Evolutionary conservation across 1,140 invertebrate species (phyloP), one percentile per base, ranked within the genome.

Genomic region (Aphidius gifuensis): DNA sequence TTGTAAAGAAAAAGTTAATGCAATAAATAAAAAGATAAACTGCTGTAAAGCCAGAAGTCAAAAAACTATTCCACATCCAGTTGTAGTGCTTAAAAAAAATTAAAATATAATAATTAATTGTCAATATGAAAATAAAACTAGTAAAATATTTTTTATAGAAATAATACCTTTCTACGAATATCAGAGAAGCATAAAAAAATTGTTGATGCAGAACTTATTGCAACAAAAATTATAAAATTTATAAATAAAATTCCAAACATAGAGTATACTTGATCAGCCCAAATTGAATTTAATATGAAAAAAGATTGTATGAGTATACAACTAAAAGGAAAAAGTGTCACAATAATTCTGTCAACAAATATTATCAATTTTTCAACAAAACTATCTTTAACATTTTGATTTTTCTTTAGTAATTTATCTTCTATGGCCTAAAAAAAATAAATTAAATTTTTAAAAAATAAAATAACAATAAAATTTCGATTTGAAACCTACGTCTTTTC

Each of bases 261-360:
- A 84, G 99, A 99, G 79, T 99, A 99, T 81, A 96, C 97, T 83
- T 97, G 92, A 74, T 88, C 90, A 47, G 91, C 90, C 77, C 97
- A 99, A 54, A 99, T 90, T 40, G 96, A 98, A 82, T 98, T 99
- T 11, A 99, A 85, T 66, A 99, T 99, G 77, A 99, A 99, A 85
- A 99, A 99, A 9, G 99, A 85, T 76, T 99, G 97, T 69, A 99
- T 99, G 77, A 99, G 99, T 77, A 99, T 99, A 78, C 97, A 99
- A 47, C 97, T 97, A 80, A 99, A 99, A 6, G 97, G 97, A 99
- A 67, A 98, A 85, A 43, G 93, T 96, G 16, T 16, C 16, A 16
- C 16, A 16, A 16, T 16, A 16, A 16, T 16, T 16, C 16, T 16
- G 16, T 16, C 16, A 16, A 16, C 16, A 16, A 16, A 16, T 16